Conservation (phyloP, 2,113 vertebrate genomes). For the Leuciscus idus region DNA sequence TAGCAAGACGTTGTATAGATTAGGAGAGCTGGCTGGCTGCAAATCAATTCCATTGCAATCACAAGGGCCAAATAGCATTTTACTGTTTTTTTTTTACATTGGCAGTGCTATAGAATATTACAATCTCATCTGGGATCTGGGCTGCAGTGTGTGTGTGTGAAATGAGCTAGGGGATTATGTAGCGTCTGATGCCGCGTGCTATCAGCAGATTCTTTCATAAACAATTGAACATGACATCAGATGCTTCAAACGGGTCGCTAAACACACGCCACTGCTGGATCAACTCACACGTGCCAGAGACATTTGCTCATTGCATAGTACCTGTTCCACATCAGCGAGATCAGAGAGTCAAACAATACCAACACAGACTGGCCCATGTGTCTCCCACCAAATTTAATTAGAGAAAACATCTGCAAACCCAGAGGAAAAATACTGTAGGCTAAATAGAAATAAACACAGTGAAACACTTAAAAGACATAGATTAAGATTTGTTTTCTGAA, state of each 20-base stretch:
- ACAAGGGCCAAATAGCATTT: slow-evolving; percentile 51
- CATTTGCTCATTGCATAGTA: background rate
- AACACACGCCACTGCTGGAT: slow-evolving; percentile 45
- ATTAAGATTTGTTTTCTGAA: background rate
- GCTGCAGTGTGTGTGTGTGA: slow-evolving; percentile 28
- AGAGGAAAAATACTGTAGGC: background rate
- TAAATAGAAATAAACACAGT: background rate
- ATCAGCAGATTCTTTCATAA: slow-evolving; percentile 50
- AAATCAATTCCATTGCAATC: slow-evolving; percentile 58
- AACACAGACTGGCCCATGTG: background rate
- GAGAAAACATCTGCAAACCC: background rate
- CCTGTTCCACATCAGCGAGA: background rate
- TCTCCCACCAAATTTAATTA: background rate
- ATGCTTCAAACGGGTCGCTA: slow-evolving; percentile 44
- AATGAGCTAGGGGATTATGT: slow-evolving; percentile 47
- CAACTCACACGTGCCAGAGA: slow-evolving; percentile 13
- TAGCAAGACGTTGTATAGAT: slow-evolving; percentile 43
- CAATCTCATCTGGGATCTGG: slow-evolving; percentile 14
- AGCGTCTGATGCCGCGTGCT: slow-evolving; percentile 35
- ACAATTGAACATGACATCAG: slow-evolving; percentile 61
- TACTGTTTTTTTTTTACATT: background rate
- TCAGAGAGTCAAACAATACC: background rate
- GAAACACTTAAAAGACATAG: background rate
- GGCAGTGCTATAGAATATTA: slow-evolving; percentile 48
- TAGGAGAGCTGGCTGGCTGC: slow-evolving; percentile 29